Percentiles rank a stretch among this genome's conserved stretches.
phyloP scores from a whole-genome alignment of 2,113 vertebrate species.

The Ceyx margarethae region DNA sequence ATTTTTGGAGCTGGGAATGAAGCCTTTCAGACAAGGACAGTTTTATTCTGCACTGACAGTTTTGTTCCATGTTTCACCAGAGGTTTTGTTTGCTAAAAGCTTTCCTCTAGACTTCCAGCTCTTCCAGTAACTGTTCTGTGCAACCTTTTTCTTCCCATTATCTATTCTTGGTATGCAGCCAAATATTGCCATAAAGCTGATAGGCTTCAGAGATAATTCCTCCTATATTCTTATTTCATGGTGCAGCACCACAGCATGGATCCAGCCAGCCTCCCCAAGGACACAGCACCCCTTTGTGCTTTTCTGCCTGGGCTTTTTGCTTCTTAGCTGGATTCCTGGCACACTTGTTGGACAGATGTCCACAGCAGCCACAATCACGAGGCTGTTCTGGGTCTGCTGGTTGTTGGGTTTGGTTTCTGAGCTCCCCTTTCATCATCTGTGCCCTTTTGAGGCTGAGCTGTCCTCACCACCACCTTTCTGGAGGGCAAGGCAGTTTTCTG shows the following conservation, averaged over 20 bases:
- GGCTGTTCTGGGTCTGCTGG: conserved; percentile 48
- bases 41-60: background rate
- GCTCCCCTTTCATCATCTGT: background rate
- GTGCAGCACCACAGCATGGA: background rate
- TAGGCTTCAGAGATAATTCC: background rate
- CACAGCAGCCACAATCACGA: conserved; percentile 32
- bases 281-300: conserved; percentile 54
- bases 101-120: background rate
- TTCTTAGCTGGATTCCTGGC: conserved; percentile 58
- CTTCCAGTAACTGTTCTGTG: background rate
- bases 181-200: background rate
- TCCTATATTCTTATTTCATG: background rate
- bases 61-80: background rate
- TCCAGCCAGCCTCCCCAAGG: conserved; percentile 33
- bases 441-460: conserved; percentile 34
- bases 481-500: background rate
- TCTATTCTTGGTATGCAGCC: background rate
- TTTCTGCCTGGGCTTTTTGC: conserved; percentile 25
- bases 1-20: background rate
- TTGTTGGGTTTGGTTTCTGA: conserved; percentile 56
- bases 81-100: background rate
- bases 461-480: conserved; percentile 29
- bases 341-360: conserved; percentile 58
- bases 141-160: background rate
- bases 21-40: background rate